phyloP scores from a whole-genome alignment of 2,888 invertebrate species.

The Papilio gigon region DNA sequence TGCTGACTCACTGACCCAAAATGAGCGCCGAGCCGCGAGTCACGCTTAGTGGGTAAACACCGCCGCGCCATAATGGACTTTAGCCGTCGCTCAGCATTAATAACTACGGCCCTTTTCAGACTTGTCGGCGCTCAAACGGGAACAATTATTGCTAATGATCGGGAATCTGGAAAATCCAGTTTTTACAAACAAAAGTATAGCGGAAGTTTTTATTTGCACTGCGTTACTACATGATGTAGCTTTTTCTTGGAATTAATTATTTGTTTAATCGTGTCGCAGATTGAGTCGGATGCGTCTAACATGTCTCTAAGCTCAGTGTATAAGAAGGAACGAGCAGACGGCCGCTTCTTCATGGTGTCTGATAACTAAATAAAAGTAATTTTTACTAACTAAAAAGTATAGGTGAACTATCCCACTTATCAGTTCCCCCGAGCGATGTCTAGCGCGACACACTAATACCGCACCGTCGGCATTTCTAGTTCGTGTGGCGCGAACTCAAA shows the following conservation, averaged over 20 bases:
- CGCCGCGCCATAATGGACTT: constrained; percentile 22
- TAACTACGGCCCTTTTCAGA: constrained; percentile 14
- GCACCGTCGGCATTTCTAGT: background rate
- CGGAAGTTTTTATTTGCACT: background rate
- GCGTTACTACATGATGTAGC: constrained; percentile 9
- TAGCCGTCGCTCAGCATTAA: constrained; percentile 25
- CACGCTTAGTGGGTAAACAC: constrained; percentile 28
- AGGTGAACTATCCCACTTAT: background rate
- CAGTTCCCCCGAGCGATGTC: background rate
- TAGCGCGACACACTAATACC: background rate
- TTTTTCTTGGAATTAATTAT: background rate
- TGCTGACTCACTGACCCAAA: constrained; percentile 35
- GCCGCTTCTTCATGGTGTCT: too few relatives aligned
- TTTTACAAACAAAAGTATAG: background rate
- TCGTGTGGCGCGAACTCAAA: background rate
- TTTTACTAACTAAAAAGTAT: background rate
- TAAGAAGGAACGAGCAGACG: background rate
- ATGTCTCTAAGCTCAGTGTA: background rate
- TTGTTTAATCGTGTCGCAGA: background rate
- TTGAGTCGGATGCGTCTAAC: background rate
- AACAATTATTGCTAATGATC: constrained; percentile 16
- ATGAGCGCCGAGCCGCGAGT: constrained; percentile 18
- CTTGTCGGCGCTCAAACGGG: constrained; percentile 16
- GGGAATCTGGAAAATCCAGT: background rate
- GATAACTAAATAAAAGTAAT: background rate